These are phyloP conservation scores for Arctopsyche grandis DNA, from an alignment of 1,140 invertebrate genomes.

Conservation along the genomic window DNA sequence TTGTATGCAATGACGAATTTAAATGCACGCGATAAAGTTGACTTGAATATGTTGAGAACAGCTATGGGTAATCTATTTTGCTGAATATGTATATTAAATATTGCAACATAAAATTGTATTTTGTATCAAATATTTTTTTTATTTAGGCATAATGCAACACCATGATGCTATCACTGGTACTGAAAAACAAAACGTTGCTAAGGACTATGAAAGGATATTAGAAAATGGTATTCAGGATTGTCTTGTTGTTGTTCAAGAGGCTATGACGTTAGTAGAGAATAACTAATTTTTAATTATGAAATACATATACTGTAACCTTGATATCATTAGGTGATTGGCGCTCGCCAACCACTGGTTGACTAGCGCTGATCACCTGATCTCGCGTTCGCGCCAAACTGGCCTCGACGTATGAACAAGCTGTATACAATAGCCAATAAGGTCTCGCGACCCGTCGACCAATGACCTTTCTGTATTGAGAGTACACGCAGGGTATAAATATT, in stretches of 20 bases:
- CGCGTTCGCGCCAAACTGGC: too few relatives aligned
- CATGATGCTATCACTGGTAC: slow-evolving; percentile 77
- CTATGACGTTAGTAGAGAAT: slow-evolving; percentile 59
- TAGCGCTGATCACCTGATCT: too few relatives aligned
- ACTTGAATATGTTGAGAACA: slow-evolving; percentile 61
- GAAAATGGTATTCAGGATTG: slow-evolving; percentile 69
- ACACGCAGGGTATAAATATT: too few relatives aligned
- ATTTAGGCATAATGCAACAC: slow-evolving; percentile 71
- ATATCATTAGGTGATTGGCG: too few relatives aligned
- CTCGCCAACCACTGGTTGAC: too few relatives aligned
- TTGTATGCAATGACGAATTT: slow-evolving; percentile 60
- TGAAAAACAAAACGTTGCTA: slow-evolving; percentile 77
- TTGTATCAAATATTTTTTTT: neutral
- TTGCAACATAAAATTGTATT: slow-evolving; percentile 72
- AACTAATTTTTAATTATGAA: neutral
- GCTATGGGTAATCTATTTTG: slow-evolving; percentile 65
- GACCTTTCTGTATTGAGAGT: too few relatives aligned
- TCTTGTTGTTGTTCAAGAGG: slow-evolving; percentile 62
- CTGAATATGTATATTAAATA: neutral
- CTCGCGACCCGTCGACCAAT: too few relatives aligned
- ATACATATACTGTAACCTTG: too few relatives aligned
- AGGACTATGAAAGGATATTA: slow-evolving; percentile 77
- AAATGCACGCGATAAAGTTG: slow-evolving; percentile 55
- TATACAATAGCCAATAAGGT: too few relatives aligned
- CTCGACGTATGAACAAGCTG: too few relatives aligned